Base-by-base conservation (phyloP, 2,888 invertebrate species). In the Empis livida region DNA sequence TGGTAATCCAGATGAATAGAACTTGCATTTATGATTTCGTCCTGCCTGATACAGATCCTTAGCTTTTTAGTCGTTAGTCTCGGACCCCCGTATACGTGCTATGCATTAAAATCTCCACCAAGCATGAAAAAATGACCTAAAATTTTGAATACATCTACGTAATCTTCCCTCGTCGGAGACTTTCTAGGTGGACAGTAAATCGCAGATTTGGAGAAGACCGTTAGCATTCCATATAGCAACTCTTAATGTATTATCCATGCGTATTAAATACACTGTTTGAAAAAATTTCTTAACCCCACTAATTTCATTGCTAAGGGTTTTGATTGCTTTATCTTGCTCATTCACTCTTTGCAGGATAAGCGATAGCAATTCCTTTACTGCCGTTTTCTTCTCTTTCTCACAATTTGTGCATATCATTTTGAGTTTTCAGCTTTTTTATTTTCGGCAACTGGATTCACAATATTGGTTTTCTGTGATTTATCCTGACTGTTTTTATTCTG, bases 201-300 rank as follows among this genome's bases (percentile, higher is more conserved):
- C n/a, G n/a, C n/a, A n/a, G n/a, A n/a, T n/a, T n/a, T n/a, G n/a
- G n/a, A n/a, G n/a, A n/a, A n/a, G n/a, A n/a, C n/a, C 42, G 42
- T 54, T 54, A 11, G 49, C 50, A 11, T 54, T 51, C 51, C 53
- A 54, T 3, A 44, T 42, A 15, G 30, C 50, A 42, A 53, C 48
- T 50, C 40, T 47, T 8, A 49, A 39, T 31, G 14, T 42, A 13
- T 42, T 10, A 44, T 45, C 20, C 14, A 27, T 30, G 41, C 48
- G n/a, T 42, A 37, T 15, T 17, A 10, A 40, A n/a, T 9, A 14
- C 41, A 16, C 9, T 41, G 17, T 27, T 42, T 13, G 3, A 3
- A 38, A 30, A 30, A 2, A 30, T 30, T 42, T 42, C 14, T 20
- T 30, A 30, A 27, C 13, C 41, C 4, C 30, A 42, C 30, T 42